Conservation (phyloP, 2,113 vertebrate genomes). For the Neodon shergylaensis region DNA sequence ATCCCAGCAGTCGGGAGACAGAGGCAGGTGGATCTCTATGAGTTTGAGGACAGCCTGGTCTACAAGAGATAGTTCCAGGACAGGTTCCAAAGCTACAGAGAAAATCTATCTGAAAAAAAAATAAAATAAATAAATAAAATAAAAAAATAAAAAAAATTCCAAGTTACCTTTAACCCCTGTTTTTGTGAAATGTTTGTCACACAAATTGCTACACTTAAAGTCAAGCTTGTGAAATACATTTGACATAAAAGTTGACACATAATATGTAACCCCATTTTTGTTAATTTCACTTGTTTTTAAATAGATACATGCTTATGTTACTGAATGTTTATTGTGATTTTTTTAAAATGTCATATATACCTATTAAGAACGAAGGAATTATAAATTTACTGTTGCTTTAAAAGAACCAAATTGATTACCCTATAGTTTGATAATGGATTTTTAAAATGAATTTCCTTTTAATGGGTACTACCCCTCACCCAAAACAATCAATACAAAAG, state of each 20-base stretch:
- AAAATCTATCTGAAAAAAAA: no score
- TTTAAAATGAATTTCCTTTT: background rate
- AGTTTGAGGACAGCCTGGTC: no score
- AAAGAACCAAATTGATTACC: background rate
- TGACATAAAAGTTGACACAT: background rate
- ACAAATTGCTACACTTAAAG: background rate
- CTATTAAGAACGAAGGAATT: background rate
- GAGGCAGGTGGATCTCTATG: no score
- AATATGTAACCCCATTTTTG: background rate
- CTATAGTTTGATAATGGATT: background rate
- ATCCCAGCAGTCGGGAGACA: no score
- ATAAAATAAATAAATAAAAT: no score
- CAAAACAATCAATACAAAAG: slow-evolving; percentile 1
- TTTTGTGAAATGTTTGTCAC: background rate
- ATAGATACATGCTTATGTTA: background rate
- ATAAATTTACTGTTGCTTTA: background rate
- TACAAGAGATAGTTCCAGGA: no score
- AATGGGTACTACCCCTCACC: background rate
- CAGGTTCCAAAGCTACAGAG: no score
- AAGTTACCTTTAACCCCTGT: background rate
- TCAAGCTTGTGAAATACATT: background rate
- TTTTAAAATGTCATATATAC: background rate
- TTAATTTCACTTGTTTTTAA: background rate
- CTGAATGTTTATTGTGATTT: background rate
- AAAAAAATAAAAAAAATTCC: no score